These are phyloP conservation scores for Limnephilus marmoratus DNA, from an alignment of 2,888 invertebrate genomes.

Conservation along the genomic window DNA sequence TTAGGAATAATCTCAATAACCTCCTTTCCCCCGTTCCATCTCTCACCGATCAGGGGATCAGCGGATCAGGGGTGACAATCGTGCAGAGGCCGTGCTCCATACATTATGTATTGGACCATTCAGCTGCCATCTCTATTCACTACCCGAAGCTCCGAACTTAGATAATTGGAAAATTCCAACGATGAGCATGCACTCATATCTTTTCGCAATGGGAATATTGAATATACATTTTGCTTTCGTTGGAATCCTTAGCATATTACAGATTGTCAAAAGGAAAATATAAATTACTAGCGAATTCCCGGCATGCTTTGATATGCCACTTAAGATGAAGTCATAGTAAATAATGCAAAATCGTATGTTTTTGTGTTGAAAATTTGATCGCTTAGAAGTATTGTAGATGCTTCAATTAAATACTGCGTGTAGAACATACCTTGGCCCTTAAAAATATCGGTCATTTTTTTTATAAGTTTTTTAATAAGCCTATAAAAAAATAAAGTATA, in stretches of 20 bases:
- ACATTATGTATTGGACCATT: constrained; percentile 14
- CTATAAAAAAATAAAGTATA: too few relatives aligned
- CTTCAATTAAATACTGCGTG: too few relatives aligned
- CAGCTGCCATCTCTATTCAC: constrained; percentile 22
- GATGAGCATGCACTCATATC: constrained; percentile 41
- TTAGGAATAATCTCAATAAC: background rate
- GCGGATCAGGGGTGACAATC: constrained; percentile 22
- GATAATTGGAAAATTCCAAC: constrained; percentile 45
- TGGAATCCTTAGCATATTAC: background rate
- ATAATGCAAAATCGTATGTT: too few relatives aligned
- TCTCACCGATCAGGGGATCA: background rate
- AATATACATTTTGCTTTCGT: background rate
- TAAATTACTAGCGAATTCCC: background rate
- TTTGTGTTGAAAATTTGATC: too few relatives aligned
- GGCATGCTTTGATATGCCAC: too few relatives aligned
- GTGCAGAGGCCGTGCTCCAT: background rate
- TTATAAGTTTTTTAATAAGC: too few relatives aligned
- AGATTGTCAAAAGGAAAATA: background rate
- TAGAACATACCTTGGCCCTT: too few relatives aligned
- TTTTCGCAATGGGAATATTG: constrained; percentile 20
- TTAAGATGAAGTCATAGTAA: too few relatives aligned
- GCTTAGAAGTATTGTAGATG: too few relatives aligned
- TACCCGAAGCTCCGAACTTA: constrained; percentile 7
- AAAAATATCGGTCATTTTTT: too few relatives aligned
- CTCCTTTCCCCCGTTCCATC: background rate